Base-by-base conservation (phyloP, 2,888 invertebrate species). In the Dolomedes plantarius region DNA sequence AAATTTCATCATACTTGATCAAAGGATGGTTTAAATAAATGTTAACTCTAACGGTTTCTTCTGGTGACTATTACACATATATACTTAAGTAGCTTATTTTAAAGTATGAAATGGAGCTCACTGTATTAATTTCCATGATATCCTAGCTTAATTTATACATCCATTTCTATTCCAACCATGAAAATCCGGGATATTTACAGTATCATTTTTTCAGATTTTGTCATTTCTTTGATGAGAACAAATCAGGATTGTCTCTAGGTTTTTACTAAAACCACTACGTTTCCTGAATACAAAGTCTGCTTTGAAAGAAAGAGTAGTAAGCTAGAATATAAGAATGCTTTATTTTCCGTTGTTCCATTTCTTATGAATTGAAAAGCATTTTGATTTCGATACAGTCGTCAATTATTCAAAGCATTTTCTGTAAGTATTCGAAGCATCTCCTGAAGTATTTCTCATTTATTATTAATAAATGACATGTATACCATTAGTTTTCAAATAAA, bases 221-320 rank as follows among this genome's bases (percentile, higher is more conserved):
- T 56, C 56, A 56, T 23, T 56, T 56, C 56, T 56, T 56, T 56
- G 56, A 56, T 56, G 56, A 56, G 56, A 56, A 23, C 56, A 56
- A 56, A 56, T 56, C 56, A 56, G 56, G 56, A 56, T 56, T 56
- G 56, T 56, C 19, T 56, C 3, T 3, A 23, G 56, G 56, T 56
- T 56, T 56, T 56, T 56, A 23, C 1, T 23, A 23, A 23, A 56
- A 56, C 1, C 46, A 46, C 23, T 23, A 56, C 56, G 56, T 56
- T 56, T 56, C 16, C 23, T 1, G 56, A 56, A 56, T 56, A 56
- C 23, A 56, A 56, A 56, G 56, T 56, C 23, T 16, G 3, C 3
- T 23, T 56, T 1, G 23, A 56, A 56, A 56, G 23, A 3, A 23
- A 23, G 3, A 46, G 2, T 2, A 56, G 56, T 6, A 56, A 56